Base-by-base conservation (phyloP, 1,140 invertebrate genomes). In the Idris sp. region DNA sequence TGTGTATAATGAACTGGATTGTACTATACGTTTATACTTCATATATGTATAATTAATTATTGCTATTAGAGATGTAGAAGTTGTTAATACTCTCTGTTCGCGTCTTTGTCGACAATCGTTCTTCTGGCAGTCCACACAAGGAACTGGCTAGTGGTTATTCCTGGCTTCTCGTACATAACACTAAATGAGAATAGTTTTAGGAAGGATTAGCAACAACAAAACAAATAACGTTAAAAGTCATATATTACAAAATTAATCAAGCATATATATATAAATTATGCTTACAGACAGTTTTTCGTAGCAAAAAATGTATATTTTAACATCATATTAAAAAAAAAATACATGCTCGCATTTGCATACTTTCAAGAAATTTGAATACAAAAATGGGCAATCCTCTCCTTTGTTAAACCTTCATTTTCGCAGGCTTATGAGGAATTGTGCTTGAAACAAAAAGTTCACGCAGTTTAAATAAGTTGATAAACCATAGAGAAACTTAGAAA, bases 401-500 rank as follows among this genome's bases (percentile, higher is more conserved):
- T n/a, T n/a, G n/a, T n/a, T n/a, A n/a, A n/a, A n/a, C 22, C 33
- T 71, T 59, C 54, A 53, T 54, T 61, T 3, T 33, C 7, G 18
- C 6, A 1, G 22, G 48, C 59, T 72, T 36, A 58, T 64, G 51
- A 72, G 53, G 58, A 56, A 72, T 72, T 48, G 67, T 35, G 38
- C 54, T 56, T 48, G 49, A 51, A 44, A 61, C 30, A 53, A 61
- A 69, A 72, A n/a, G 48, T 72, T 72, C 13, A 28, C 30, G 48
- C 35, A 62, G 35, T 56, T 56, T 56, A 62, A 56, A 72, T 58
- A 64, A 64, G 68, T 64, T 64, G 51, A 64, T 64, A 48, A 43
- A 64, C 51, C 68, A 64, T 64, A 72, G 35, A 62, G 64, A 72
- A 72, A 72, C 56, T 58, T 58, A 64, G 68, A 72, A 72, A 64